Evolutionary conservation across 2,797 vertebrate genomes (phyloP).

Genomic region (Lophius americanus): DNA sequence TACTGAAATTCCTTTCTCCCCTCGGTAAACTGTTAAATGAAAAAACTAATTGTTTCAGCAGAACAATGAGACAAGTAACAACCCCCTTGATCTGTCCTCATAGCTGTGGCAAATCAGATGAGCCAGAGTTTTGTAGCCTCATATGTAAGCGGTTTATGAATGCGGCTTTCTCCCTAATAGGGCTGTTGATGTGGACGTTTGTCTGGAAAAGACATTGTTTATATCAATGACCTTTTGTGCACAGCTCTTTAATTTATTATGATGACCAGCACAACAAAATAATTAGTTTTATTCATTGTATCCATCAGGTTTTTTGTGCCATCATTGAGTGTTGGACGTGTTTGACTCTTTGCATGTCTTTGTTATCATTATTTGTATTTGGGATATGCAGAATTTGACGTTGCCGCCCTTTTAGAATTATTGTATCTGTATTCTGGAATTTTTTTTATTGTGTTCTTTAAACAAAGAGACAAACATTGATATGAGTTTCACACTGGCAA

Average conservation of each 20-base stretch:
- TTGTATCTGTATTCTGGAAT: slow-evolving; percentile 3
- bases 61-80: slow-evolving; percentile 65
- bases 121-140: slow-evolving; percentile 48
- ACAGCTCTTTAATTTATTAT: slow-evolving; percentile 73
- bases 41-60: slow-evolving; percentile 52
- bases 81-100: slow-evolving; percentile 65
- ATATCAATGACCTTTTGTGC: slow-evolving; percentile 61
- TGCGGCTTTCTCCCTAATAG: slow-evolving; percentile 67
- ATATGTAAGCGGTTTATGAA: slow-evolving; percentile 61
- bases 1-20: slow-evolving; percentile 35
- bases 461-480: slow-evolving; percentile 70
- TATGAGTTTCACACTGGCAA: slow-evolving; percentile 74
- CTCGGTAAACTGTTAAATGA: slow-evolving; percentile 51
- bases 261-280: slow-evolving; percentile 71
- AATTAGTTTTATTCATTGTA: slow-evolving; percentile 72
- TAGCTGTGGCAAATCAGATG: slow-evolving; percentile 43
- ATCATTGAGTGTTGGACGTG: slow-evolving; percentile 28
- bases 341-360: slow-evolving; percentile 51
- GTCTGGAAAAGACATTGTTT: slow-evolving; percentile 64
- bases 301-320: slow-evolving; percentile 48
- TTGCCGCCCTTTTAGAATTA: no score
- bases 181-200: slow-evolving; percentile 52
- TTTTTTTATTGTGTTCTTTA: slow-evolving; percentile 60
- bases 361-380: slow-evolving; percentile 17
- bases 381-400: no score